Evolutionary conservation across 2,113 vertebrate species (phyloP).

Genomic region (Zapornia atra): DNA sequence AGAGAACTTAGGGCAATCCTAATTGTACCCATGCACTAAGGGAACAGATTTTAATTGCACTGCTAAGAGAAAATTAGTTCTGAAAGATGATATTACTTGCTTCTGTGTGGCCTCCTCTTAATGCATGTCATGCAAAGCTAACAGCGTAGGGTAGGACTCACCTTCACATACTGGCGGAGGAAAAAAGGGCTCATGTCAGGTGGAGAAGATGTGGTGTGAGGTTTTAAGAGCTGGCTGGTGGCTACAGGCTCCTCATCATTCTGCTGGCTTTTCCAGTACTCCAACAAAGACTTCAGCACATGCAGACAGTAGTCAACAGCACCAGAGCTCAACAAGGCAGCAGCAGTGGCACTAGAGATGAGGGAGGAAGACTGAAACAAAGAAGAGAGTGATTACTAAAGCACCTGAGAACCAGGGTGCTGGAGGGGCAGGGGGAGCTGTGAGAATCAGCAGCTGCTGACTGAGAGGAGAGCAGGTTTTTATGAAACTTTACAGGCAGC

Average conservation of each 20-base stretch:
- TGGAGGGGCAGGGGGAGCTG: not conserved
- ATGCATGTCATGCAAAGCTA: accelerated
- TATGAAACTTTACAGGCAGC: constrained; percentile 41
- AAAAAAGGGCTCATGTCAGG: constrained; percentile 99
- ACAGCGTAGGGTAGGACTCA: constrained; percentile 45
- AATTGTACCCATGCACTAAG: accelerated
- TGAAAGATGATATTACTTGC: not conserved
- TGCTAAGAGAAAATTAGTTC: not conserved
- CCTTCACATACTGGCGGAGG: constrained; percentile 98
- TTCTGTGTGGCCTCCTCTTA: not conserved
- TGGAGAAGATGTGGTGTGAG: constrained; percentile 92
- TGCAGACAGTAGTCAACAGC: constrained; percentile 97
- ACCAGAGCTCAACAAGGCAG: constrained; percentile 92
- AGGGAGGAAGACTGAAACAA: constrained; percentile 89
- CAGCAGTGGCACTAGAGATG: constrained; percentile 96
- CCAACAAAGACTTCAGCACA: constrained; percentile 93
- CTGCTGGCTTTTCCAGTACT: constrained; percentile 98
- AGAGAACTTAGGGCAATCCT: not conserved
- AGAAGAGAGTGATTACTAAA: not conserved
- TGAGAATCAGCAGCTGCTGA: not conserved
- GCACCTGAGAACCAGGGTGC: not conserved
- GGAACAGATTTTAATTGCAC: not conserved
- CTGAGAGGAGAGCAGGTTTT: not conserved
- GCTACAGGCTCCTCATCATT: constrained; percentile 91
- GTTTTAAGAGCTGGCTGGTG: constrained; percentile 92